A percentile compares a stretch with the other conserved stretches of the same genome.
Evolutionary conservation across 2,113 vertebrate species (phyloP).

Genomic region (Okapia johnstoni): DNA sequence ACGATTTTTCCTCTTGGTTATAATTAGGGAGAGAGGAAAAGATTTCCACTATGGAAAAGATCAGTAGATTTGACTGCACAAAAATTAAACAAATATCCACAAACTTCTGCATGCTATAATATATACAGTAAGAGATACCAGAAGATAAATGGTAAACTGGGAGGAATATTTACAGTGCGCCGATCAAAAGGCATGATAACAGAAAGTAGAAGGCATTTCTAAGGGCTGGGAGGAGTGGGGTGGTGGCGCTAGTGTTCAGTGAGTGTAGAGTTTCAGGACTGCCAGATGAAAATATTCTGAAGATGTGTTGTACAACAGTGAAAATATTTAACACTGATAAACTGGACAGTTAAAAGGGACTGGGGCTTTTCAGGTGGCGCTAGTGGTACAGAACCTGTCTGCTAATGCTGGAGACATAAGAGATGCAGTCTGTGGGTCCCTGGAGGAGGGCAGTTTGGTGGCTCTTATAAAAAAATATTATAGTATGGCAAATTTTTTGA

Average conservation of each 20-base stretch:
- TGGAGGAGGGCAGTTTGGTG: not conserved
- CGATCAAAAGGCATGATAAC: fast-evolving
- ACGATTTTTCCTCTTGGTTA: not conserved
- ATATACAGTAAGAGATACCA: not conserved
- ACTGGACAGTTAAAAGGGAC: not conserved
- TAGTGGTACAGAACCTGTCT: not conserved
- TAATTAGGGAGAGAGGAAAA: not conserved
- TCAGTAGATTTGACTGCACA: not conserved
- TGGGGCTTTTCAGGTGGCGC: not conserved
- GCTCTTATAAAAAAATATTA: not conserved
- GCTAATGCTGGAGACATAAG: not conserved
- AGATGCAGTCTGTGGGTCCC: not conserved
- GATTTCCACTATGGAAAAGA: not conserved
- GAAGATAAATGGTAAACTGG: not conserved
- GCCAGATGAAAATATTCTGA: not conserved
- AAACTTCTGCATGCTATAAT: not conserved
- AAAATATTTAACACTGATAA: no score
- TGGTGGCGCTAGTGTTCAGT: fast-evolving
- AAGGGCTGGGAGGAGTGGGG: fast-evolving
- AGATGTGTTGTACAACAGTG: no score
- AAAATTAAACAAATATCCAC: not conserved
- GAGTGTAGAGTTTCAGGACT: not conserved
- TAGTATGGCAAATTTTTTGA: not conserved
- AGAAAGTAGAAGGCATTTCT: not conserved
- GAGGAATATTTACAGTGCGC: fast-evolving